Evolutionary conservation across 1,140 invertebrate species (phyloP).

Genomic region (Oedothorax gibbosus): DNA sequence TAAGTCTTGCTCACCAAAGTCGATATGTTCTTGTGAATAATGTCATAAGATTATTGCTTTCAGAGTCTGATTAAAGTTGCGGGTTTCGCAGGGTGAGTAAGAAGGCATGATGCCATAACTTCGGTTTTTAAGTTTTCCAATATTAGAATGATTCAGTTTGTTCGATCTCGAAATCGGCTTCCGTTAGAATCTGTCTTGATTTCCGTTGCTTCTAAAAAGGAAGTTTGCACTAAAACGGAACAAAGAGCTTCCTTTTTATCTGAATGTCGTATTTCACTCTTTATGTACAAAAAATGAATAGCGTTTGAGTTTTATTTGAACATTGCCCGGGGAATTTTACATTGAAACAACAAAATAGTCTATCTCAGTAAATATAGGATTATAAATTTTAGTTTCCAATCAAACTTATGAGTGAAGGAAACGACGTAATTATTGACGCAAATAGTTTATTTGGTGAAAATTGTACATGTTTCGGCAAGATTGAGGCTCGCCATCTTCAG

Average conservation of each 20-base stretch:
- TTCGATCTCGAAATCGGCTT: background rate
- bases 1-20: no score
- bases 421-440: no score
- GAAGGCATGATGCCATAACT: background rate
- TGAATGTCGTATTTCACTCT: no score
- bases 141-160: slow-evolving; percentile 14
- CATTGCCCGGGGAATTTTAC: background rate
- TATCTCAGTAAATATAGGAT: background rate
- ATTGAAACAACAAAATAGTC: background rate
- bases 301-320: background rate
- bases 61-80: background rate
- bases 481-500: no score
- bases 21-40: no score
- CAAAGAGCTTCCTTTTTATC: slow-evolving; percentile 3
- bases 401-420: no score
- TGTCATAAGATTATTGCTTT: no score
- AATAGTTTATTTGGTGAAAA: no score
- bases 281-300: background rate
- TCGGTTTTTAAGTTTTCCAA: slow-evolving; percentile 7
- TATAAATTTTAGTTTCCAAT: no score
- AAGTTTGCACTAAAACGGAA: slow-evolving; percentile 6
- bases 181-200: slow-evolving; percentile 6
- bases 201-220: slow-evolving; percentile 16
- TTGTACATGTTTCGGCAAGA: no score
- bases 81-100: background rate